A percentile compares a stretch with the other conserved stretches of the same genome.
Conservation (phyloP, 1,140 invertebrate species). For the Venustaconcha ellipsiformis region DNA sequence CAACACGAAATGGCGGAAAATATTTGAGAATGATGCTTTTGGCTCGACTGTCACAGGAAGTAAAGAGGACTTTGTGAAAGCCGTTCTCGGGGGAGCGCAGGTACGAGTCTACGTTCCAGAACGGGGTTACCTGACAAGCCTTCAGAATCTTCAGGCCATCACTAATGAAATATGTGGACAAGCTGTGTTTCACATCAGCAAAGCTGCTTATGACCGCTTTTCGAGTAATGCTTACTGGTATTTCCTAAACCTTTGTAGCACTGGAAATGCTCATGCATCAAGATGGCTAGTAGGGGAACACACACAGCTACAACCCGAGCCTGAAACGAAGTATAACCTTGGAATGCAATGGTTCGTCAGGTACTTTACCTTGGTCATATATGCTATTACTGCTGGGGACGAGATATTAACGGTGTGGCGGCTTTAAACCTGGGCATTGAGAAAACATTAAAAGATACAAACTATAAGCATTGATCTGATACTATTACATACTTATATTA, state of each 20-base stretch:
- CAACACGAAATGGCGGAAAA: conserved; percentile 20
- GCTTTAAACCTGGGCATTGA: no score
- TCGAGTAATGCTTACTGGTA: conserved; percentile 24
- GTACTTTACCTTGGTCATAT: background rate
- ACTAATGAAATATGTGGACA: conserved; percentile 27
- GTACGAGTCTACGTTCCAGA: conserved; percentile 27
- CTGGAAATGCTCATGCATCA: conserved; percentile 26
- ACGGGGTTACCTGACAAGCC: conserved; percentile 32
- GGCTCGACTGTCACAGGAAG: conserved; percentile 20
- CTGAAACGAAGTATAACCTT: conserved; percentile 23
- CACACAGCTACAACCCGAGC: background rate
- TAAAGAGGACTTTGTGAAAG: conserved; percentile 20
- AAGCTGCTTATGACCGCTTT: conserved; percentile 24
- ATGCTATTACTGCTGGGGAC: no score
- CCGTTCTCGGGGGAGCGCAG: conserved; percentile 14
- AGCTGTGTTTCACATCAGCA: conserved; percentile 25
- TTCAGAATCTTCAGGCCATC: conserved; percentile 31
- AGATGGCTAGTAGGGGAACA: conserved; percentile 31
- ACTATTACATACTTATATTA: no score
- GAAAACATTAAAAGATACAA: no score
- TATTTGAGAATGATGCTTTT: conserved; percentile 22
- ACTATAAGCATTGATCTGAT: no score
- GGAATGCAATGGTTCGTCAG: conserved; percentile 33
- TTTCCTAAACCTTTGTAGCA: conserved; percentile 28
- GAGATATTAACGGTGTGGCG: no score